phyloP scores from a whole-genome alignment of 2,797 vertebrate genomes.

The Enteromius anoplus region DNA sequence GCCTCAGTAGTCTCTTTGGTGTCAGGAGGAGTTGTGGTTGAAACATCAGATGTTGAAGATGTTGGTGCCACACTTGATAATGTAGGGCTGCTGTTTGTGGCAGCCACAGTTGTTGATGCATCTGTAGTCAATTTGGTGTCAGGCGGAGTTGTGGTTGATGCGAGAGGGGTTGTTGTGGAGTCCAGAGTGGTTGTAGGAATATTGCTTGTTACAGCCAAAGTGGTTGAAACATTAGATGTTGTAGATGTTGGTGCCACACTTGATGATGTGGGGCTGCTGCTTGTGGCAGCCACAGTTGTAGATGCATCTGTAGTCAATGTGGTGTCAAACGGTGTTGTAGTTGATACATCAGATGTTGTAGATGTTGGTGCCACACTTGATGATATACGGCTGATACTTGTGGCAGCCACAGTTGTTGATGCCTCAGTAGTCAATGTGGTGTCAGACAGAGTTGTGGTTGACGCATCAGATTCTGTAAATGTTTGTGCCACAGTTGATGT shows the following conservation, averaged over 20 bases:
- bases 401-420: neutral
- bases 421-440: neutral
- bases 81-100: rapidly evolving
- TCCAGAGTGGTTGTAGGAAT: too few species aligned
- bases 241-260: rapidly evolving
- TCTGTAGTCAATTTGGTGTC: too few species aligned
- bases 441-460: neutral
- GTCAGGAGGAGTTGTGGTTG: neutral
- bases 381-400: rapidly evolving
- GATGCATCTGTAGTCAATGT: neutral
- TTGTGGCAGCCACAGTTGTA: neutral
- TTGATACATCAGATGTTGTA: too few species aligned
- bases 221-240: neutral
- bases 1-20: neutral
- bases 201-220: too few species aligned
- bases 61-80: rapidly evolving
- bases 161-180: too few species aligned
- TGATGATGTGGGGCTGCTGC: neutral
- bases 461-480: neutral
- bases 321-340: too few species aligned
- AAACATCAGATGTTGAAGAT: too few species aligned
- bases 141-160: too few species aligned
- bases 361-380: too few species aligned
- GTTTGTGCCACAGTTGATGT: rapidly evolving
- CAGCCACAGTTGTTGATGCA: too few species aligned